Base-by-base conservation (phyloP, 2,888 invertebrate species). In the Lasioglossum malachurum region DNA sequence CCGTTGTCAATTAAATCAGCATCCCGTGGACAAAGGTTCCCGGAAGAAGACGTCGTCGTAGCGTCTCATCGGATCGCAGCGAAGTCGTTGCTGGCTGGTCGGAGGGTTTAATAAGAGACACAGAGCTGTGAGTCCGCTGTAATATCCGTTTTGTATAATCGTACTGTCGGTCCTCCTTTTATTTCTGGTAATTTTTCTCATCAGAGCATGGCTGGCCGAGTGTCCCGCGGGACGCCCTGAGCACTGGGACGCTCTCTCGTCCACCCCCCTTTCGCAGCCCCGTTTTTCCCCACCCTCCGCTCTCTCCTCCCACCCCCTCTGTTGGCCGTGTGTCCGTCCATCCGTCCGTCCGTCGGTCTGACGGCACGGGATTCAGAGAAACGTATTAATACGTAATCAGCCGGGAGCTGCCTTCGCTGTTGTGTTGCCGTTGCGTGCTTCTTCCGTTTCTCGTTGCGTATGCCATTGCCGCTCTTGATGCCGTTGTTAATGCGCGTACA, bases 381-480 rank as follows among this genome's bases (percentile, higher is more conserved):
- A 94, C 93, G 92, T 93, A 94, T 94, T 94, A 94, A 94, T 93
- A 93, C 93, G 91, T 93, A 93, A 94, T 93, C 93, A 94, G 93
- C 92, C 90, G 88, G 90, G 90, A 92, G 86, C 87, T 87, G 88
- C 88, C 91, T 92, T 92, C 88, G 92, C 90, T 89, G 85, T 75
- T 78, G 84, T 75, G 85, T 60, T 72, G 85, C 67, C 75, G 79
- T 89, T 80, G 85, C 84, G 82, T 76, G 84, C 89, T 88, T 88
- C 91, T 89, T 89, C 86, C 84, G 87, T 88, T 82, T 82, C 87
- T 90, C 88, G 89, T 83, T 88, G 83, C 86, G 86, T 85, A 87
- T 88, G 84, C 89, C 83, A 84, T 88, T 89, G 86, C 88, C 83
- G 81, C 86, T 84, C 75, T 72, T 83, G 78, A 82, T 78, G 86